Evolutionary conservation across 2,888 invertebrate species (phyloP), one percentile per base, ranked within the genome.

Genomic region (Acrocera orbiculus): DNA sequence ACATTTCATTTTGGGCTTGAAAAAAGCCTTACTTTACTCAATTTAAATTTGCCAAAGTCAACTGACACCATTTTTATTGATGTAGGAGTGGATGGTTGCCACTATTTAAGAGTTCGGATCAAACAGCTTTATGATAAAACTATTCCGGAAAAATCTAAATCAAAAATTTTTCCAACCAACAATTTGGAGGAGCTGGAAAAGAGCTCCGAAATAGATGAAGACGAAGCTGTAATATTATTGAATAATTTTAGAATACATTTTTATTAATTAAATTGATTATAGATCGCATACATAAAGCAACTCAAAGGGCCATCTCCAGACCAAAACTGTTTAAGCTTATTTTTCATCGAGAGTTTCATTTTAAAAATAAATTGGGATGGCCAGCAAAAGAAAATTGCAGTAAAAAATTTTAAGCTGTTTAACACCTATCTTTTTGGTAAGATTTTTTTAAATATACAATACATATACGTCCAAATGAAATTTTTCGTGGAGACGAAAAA

Each of bases 11-110:
- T 16, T 17, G 17, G 3, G 1, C n/a, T 27, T 11, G 5, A 27
- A 27, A 10, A n/a, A 2, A 4, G 7, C 4, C 7, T 27, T 8
- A 10, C 16, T n/a, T 10, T n/a, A 15, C n/a, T 27, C 10, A 6
- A 16, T 4, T 11, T 27, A n/a, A 13, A 15, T 2, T 4, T 28
- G 13, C 2, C 10, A 13, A 9, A n/a, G 5, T 10, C 32, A 5
- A 16, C n/a, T 7, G 25, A 27, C 8, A 11, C 4, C 9, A 19
- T 32, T 10, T 14, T 15, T 6, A 32, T 32, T 17, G 27, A 32
- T n/a, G 20, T 32, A 15, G 20, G 15, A 11, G 16, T 32, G 10
- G 27, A 34, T 34, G 30, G 30, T 0, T 11, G 32, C 3, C 29
- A 28, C 2, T 19, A 30, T 5, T 30, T 20, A 15, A 34, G 2